Conservation (phyloP, 2,888 invertebrate genomes). For the Tanaodytes sp. region DNA sequence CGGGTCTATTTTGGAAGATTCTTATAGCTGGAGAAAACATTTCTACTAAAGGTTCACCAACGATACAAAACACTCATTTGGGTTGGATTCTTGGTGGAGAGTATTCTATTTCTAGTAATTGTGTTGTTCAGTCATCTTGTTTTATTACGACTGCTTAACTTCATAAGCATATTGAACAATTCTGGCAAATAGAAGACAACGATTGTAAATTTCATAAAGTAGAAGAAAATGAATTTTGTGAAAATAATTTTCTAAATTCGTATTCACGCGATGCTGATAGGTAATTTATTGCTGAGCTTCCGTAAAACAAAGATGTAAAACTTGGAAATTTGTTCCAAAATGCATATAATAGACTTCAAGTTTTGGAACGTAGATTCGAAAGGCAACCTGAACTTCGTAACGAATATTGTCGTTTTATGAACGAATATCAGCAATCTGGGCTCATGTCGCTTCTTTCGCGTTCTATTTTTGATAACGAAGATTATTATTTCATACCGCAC, state of each 20-base stretch:
- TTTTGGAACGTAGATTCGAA: neutral
- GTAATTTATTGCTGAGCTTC: neutral
- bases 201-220: slow-evolving; percentile 1
- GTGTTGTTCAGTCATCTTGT: neutral
- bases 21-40: slow-evolving; percentile 4
- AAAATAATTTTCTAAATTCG: neutral
- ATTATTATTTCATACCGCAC: neutral
- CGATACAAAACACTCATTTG: slow-evolving; percentile 10
- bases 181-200: no score
- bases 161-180: neutral
- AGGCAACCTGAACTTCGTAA: neutral
- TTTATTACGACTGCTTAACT: neutral
- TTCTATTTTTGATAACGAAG: neutral
- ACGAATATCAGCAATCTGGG: neutral
- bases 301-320: neutral
- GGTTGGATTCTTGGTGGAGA: slow-evolving; percentile 30
- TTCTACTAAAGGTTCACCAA: neutral
- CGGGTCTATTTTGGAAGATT: slow-evolving; percentile 5
- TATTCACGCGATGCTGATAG: neutral
- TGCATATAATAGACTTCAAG: neutral
- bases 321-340: neutral
- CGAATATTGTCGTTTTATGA: neutral
- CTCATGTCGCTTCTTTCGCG: slow-evolving; percentile 1
- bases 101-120: no score
- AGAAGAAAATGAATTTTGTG: slow-evolving; percentile 15